Evolutionary conservation across 2,797 vertebrate genomes (phyloP).

Genomic region (Staurois parvus): DNA sequence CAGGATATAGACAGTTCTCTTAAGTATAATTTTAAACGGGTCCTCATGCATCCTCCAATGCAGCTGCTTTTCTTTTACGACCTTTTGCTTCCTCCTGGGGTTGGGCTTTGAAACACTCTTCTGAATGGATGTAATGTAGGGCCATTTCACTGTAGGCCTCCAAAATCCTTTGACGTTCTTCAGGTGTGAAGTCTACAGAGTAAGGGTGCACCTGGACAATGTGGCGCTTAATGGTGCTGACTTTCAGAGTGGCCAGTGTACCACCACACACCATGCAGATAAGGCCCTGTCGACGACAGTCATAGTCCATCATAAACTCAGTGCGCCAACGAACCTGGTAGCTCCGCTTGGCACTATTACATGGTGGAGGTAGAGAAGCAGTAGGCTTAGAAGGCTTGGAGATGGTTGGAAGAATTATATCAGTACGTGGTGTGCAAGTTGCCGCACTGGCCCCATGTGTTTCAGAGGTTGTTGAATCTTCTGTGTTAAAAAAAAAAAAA

Average conservation of each 20-base stretch:
- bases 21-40: background rate
- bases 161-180: slow-evolving; percentile 83
- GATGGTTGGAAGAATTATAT: slow-evolving; percentile 59
- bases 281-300: slow-evolving; percentile 84
- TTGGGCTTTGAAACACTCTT: slow-evolving; percentile 71
- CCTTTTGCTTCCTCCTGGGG: slow-evolving; percentile 46
- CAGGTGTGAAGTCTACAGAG: slow-evolving; percentile 82
- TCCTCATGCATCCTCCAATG: background rate
- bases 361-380: slow-evolving; percentile 77
- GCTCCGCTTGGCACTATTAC: slow-evolving; percentile 86
- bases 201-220: slow-evolving; percentile 90
- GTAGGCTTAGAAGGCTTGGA: slow-evolving; percentile 42
- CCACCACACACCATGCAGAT: slow-evolving; percentile 88
- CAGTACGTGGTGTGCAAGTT: slow-evolving; percentile 46
- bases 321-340: slow-evolving; percentile 88
- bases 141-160: slow-evolving; percentile 83
- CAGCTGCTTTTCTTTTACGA: slow-evolving; percentile 23
- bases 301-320: slow-evolving; percentile 92
- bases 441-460: slow-evolving; percentile 9
- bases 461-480: background rate
- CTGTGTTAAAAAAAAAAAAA: slow-evolving; percentile 6
- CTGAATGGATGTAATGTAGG: slow-evolving; percentile 76
- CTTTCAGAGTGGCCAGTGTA: slow-evolving; percentile 83
- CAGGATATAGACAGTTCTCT: background rate
- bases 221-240: slow-evolving; percentile 87